Percentiles rank a stretch among this genome's conserved stretches.
These are phyloP conservation scores for Paradoxurus hermaphroditus DNA, from an alignment of 2,113 vertebrate species.

Conservation along the genomic window DNA sequence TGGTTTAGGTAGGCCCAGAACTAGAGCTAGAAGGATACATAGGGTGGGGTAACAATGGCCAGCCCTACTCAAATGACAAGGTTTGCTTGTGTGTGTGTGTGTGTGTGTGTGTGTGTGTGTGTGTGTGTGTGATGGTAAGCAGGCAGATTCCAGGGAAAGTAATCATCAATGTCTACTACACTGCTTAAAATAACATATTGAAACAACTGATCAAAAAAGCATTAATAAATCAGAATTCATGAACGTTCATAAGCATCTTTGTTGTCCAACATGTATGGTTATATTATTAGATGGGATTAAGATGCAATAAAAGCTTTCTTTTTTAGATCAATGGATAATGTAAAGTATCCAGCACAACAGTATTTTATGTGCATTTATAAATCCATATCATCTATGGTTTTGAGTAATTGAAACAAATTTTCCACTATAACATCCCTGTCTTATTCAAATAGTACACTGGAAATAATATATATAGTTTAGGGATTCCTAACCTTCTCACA, in stretches of 20 bases:
- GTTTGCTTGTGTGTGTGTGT: background rate
- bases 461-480: background rate
- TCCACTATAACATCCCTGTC: background rate
- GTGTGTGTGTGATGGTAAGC: background rate
- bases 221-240: constrained; percentile 32
- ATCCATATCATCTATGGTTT: background rate
- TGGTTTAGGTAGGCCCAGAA: background rate
- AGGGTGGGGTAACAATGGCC: background rate
- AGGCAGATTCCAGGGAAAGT: background rate
- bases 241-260: background rate
- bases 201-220: constrained; percentile 17
- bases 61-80: background rate
- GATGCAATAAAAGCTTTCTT: background rate
- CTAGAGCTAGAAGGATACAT: background rate
- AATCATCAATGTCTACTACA: background rate
- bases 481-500: background rate
- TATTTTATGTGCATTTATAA: constrained; percentile 7
- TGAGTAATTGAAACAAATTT: constrained; percentile 20
- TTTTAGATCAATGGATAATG: background rate
- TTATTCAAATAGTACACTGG: constrained; percentile 18
- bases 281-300: constrained; percentile 29
- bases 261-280: background rate
- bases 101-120: background rate
- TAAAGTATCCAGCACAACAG: background rate
- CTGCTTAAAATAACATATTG: background rate